Percentiles rank a stretch among this genome's conserved stretches.
phyloP scores from a whole-genome alignment of 2,113 vertebrate species.

The Phainopepla nitens region DNA sequence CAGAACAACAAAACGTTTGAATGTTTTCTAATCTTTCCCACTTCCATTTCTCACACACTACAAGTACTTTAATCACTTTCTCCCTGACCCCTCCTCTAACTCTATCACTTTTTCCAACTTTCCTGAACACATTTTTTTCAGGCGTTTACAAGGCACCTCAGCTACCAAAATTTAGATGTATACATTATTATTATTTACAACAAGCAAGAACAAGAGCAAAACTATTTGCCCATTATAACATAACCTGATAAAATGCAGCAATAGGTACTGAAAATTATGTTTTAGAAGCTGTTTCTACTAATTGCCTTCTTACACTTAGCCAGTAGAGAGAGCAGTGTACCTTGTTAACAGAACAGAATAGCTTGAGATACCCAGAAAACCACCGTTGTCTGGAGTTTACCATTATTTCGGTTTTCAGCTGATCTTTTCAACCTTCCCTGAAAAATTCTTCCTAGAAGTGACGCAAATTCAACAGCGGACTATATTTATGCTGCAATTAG shows the following conservation, averaged over 20 bases:
- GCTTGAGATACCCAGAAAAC: neutral
- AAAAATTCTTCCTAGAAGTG: neutral
- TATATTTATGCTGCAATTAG: neutral
- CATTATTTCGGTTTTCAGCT: neutral
- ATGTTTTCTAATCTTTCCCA: neutral
- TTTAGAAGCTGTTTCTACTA: neutral
- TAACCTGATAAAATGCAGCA: neutral
- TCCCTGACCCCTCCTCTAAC: neutral
- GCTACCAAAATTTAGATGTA: neutral
- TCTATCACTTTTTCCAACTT: neutral
- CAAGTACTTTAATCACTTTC: neutral
- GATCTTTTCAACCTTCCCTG: neutral
- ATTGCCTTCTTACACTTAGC: neutral
- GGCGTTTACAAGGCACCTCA: neutral
- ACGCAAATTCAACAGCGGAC: neutral
- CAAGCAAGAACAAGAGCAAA: neutral
- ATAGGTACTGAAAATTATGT: neutral
- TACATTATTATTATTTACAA: neutral
- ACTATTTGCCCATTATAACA: neutral
- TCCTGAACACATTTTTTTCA: neutral
- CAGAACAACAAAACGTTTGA: neutral
- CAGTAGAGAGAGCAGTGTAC: slow-evolving; percentile 53
- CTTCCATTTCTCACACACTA: neutral
- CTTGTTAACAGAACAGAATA: neutral
- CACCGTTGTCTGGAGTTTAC: neutral